Conservation (phyloP, 2,797 vertebrate genomes). For the Leptodon cayanensis region DNA sequence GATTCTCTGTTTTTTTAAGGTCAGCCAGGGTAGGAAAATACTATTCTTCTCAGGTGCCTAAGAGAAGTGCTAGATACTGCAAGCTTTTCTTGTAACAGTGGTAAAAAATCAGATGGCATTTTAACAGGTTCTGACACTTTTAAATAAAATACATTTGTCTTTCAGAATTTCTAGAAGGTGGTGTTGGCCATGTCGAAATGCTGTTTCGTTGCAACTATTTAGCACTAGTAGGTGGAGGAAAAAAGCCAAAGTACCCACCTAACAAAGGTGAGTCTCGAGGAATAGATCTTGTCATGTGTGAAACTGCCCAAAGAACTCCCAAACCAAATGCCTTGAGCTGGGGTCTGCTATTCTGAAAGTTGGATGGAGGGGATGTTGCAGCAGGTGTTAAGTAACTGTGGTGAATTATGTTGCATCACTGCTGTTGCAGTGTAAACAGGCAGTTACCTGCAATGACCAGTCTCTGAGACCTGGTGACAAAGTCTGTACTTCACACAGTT, state of each 20-base stretch:
- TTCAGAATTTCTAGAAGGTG: slow-evolving; percentile 96
- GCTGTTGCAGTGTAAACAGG: not conserved
- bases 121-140: not conserved
- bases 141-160: not conserved
- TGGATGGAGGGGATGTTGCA: not conserved
- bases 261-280: slow-evolving; percentile 87
- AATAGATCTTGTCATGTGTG: not conserved
- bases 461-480: not conserved
- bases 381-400: not conserved
- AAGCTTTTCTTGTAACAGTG: not conserved
- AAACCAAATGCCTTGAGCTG: not conserved
- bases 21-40: not conserved
- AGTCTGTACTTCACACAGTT: not conserved
- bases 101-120: not conserved
- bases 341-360: not conserved
- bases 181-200: slow-evolving; percentile 97
- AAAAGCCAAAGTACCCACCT: slow-evolving; percentile 97
- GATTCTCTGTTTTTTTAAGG: not conserved
- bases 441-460: not conserved
- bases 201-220: slow-evolving; percentile 98
- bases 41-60: not conserved
- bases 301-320: not conserved
- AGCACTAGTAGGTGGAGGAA: slow-evolving; percentile 95
- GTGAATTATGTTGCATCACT: not conserved
- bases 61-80: not conserved